Evolutionary conservation across 2,888 invertebrate species (phyloP), one percentile per base, ranked within the genome.

Genomic region (Hololepta plana): DNA sequence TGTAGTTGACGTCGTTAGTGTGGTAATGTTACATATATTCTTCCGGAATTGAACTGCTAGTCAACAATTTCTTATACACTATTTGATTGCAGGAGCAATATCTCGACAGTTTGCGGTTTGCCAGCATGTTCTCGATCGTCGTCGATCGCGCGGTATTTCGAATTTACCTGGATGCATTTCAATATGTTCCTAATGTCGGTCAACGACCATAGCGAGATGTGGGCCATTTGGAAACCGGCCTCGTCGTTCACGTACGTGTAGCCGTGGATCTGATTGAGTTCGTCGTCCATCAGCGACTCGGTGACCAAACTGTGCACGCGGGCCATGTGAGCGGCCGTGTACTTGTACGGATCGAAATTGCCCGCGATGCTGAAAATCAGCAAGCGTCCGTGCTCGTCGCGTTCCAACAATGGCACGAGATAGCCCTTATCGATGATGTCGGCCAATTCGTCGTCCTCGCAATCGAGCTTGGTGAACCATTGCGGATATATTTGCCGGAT

Each of bases 171-270:
- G 45, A 81, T 74, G 46, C 77, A 79, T 42, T 72, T 72, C 16
- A 80, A 56, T 57, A 82, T 74, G 43, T 74, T 67, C 29, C 74
- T 62, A 27, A 84, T 69, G 43, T 84, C 82, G 15, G 67, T 72
- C 13, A 84, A 59, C 1, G 80, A 77, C 81, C 82, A 84, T 12
- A 82, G 60, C 34, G 76, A 77, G 16, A 82, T 63, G 39, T 82
- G 82, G 0, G 79, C 73, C 76, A 82, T 79, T 42, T 73, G 74
- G 55, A 84, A 69, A 25, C 80, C 81, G 5, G 72, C 72, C 43
- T 81, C 80, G 43, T 84, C 82, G 42, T 81, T 79, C 31, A 82
- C 66, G 47, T 85, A 77, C 1, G 74, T 72, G 53, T 85, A 84
- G 1, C 90, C 90, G 29, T 77, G 64, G 21, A 87, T 70, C 52